Evolutionary conservation across 2,113 vertebrate species (phyloP), one percentile per base, ranked within the genome.

Genomic region (Bostrychus sinensis): DNA sequence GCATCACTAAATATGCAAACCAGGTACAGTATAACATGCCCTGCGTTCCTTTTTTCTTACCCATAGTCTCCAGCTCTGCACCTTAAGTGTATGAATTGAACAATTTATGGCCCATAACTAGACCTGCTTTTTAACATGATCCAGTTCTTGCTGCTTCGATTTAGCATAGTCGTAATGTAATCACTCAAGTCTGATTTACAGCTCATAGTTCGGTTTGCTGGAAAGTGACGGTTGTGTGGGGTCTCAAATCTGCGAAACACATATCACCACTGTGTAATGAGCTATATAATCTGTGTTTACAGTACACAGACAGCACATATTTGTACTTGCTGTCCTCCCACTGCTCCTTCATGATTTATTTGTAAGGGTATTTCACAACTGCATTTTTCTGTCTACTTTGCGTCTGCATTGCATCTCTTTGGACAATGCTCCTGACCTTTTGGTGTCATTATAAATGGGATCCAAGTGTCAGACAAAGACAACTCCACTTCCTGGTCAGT

Each of bases 281-380:
- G 60, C 7, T 20, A 51, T 68, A 59, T 41, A 57, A 53, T 60
- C 64, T 54, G 43, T 48, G 28, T 19, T 58, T 46, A 62, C 46
- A 7, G 11, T 67, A 28, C 66, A 50, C 64, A 70, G 50, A 12
- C 30, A 48, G 10, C 28, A 14, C 20, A 56, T 72, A 48, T 36
- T 63, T 32, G 56, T 58, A 14, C 14, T 55, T 20, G 56, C 22
- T 77, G 14, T 39, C 64, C 45, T 48, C 19, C n/a, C 2, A 22
- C 55, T 69, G 23, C n/a, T 30, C 61, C 25, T 34, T 3, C 1
- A 25, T 39, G 17, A 69, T 66, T 74, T 20, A 50, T 66, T 36
- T 55, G 3, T 36, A 7, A 41, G 79, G n/a, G 3, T 46, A 11
- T 84, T 81, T 76, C 58, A 72, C 61, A 70, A 74, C 58, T 41